Percentiles rank a stretch among this genome's conserved stretches.
These are phyloP conservation scores for Drosophila pectinifera DNA, from an alignment of 1,140 invertebrate species.

Conservation along the genomic window DNA sequence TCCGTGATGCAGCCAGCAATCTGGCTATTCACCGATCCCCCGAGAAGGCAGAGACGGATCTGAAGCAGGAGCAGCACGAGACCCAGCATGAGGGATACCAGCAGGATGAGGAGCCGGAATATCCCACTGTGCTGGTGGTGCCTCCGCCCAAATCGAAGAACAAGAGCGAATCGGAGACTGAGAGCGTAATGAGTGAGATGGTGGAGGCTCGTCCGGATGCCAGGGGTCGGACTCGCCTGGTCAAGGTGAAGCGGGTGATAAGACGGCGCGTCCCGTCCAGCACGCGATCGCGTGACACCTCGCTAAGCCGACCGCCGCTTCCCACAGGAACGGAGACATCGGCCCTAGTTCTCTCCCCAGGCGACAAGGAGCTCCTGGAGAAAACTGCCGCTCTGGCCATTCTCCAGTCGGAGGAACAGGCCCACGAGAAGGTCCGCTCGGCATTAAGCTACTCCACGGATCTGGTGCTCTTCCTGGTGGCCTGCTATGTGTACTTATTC, in stretches of 20 bases:
- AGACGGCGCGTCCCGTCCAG: conserved; percentile 72
- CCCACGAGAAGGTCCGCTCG: conserved; percentile 88
- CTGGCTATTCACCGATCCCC: conserved; percentile 56
- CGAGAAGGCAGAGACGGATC: conserved; percentile 30
- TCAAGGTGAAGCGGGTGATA: conserved; percentile 78
- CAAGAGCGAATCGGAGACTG: conserved; percentile 53
- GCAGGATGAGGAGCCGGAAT: conserved; percentile 43
- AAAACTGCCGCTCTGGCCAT: conserved; percentile 56
- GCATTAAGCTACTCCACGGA: conserved; percentile 90
- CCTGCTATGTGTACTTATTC: conserved; percentile 92
- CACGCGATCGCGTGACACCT: conserved; percentile 74
- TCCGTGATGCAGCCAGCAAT: conserved; percentile 68
- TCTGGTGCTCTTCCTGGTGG: conserved; percentile 89
- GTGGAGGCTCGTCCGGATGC: conserved; percentile 74
- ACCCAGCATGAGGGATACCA: background rate
- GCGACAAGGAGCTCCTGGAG: conserved; percentile 59
- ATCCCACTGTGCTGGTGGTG: conserved; percentile 60
- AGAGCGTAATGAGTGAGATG: conserved; percentile 71
- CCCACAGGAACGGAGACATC: conserved; percentile 18
- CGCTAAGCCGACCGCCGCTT: conserved; percentile 48
- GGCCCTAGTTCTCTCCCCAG: conserved; percentile 43
- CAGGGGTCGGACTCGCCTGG: conserved; percentile 67
- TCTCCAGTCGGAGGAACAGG: conserved; percentile 86
- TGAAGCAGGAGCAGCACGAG: conserved; percentile 12
- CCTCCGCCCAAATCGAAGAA: conserved; percentile 62